Evolutionary conservation across 2,113 vertebrate species (phyloP).

Genomic region (Epinephelus fuscoguttatus): DNA sequence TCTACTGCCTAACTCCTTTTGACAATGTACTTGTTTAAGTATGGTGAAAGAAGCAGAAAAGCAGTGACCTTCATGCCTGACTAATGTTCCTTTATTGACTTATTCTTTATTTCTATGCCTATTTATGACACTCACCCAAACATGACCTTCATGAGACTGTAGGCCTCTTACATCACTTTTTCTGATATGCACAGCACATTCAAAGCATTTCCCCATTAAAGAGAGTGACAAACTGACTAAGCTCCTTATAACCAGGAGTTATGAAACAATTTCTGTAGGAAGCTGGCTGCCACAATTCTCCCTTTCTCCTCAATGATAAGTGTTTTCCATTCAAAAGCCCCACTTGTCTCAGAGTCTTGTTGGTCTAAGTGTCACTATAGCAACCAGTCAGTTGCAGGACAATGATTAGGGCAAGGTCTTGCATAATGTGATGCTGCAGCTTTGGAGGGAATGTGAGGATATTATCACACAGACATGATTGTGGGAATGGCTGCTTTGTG

Average conservation of each 20-base stretch:
- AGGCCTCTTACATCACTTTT: background rate
- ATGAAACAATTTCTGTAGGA: slow-evolving; percentile 59
- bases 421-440: slow-evolving; percentile 53
- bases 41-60: background rate
- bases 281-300: background rate
- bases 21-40: background rate
- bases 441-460: slow-evolving; percentile 34
- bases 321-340: slow-evolving; percentile 43
- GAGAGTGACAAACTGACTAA: slow-evolving; percentile 34
- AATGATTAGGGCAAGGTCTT: slow-evolving; percentile 47
- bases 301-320: slow-evolving; percentile 32
- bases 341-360: slow-evolving; percentile 38
- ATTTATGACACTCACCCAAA: background rate
- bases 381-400: slow-evolving; percentile 47
- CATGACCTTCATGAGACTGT: background rate
- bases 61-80: background rate
- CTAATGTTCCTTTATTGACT: background rate
- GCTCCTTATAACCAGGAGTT: slow-evolving; percentile 33
- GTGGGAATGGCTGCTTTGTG: slow-evolving; percentile 49
- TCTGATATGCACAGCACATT: background rate
- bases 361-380: slow-evolving; percentile 55
- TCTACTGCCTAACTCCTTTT: background rate
- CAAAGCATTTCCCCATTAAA: slow-evolving; percentile 14
- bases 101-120: background rate
- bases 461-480: background rate